Evolutionary conservation across 2,888 invertebrate genomes (phyloP), one percentile per base, ranked within the genome.

Genomic region (Boloria selene): DNA sequence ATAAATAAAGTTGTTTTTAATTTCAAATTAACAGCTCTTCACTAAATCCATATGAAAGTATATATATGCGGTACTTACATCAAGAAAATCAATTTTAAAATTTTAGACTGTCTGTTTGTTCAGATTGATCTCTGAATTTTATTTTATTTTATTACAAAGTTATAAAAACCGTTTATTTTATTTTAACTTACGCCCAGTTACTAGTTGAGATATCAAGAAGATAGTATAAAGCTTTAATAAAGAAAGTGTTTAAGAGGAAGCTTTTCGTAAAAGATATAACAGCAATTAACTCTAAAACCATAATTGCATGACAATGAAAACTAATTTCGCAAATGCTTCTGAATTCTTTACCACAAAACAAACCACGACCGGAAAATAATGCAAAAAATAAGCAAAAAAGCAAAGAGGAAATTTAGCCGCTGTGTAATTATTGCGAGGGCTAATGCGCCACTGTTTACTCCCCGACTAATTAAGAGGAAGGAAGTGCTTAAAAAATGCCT

Each of bases 401-500:
- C 67, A 80, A 70, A 66, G 68, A 68, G 67, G 65, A 71, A 73
- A 71, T 71, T 74, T 83, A 79, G 81, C 86, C 81, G 77, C 79
- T 74, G 80, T 81, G 88, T 87, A 92, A 91, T 92, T 91, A 91
- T 90, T 85, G 83, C 81, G 84, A 88, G 82, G 87, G 91, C 88
- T 88, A 91, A 91, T 90, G 87, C 87, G 87, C 87, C 88, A 82
- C 85, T 90, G 90, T 88, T 91, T 90, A 90, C 90, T 86, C 90
- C 87, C 84, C 80, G 86, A 86, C 90, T 90, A 92, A 92, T 91
- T 92, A 91, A 88, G 88, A 86, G 83, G 80, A 86, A n/a, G 85
- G 85, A 87, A 85, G 83, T 86, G 86, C 87, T 79, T 76, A 84
- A 87, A 88, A 87, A 89, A 82, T 78, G 80, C 79, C 83, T 81